Base-by-base conservation (phyloP, 2,888 invertebrate species). In the Meiosimyza decipiens region DNA sequence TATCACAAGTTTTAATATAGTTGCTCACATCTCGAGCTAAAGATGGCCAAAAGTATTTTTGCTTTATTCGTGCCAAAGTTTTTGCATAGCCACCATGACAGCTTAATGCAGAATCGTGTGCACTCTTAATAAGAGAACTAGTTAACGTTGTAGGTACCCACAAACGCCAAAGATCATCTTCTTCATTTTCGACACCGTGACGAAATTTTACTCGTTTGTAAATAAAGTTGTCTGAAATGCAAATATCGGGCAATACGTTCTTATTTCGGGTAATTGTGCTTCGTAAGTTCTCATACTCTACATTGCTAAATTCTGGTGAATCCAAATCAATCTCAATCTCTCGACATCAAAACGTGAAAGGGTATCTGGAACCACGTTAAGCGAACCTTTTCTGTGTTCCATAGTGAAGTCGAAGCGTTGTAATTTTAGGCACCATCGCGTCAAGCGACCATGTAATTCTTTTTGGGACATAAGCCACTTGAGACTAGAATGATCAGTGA, bases 401-500 rank as follows among this genome's bases (percentile, higher is more conserved):
- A 71, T 57, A 0, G 33, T 13, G 73, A 64, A 13, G 80, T 75
- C 74, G 71, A 54, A 81, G 77, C n/a, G 69, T 66, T 73, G 77
- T 77, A 73, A 73, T 79, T 81, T 70, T 11, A 75, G 51, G 6
- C 70, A 69, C 74, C 75, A 82, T 15, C 81, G 55, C 9, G 80
- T 80, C 28, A 82, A 64, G 22, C 79, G 69, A 1, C 79, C 82
- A 11, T 73, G 71, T 1, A 80, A 77, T 33, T 80, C 79, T 59
- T 79, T 77, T 67, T 81, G 76, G n/a, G 72, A 74, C 74, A 78
- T 72, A 0, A 83, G 72, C 80, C 80, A 81, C 49, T 76, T 67
- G 0, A 82, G 65, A 7, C 79, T 78, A n/a, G 74, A 73, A 59
- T 80, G 79, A 73, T 82, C 81, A 2, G 82, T 77, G 12, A 77